Evolutionary conservation across 1,140 invertebrate genomes (phyloP).

Genomic region (Drosophila subpulchrella): DNA sequence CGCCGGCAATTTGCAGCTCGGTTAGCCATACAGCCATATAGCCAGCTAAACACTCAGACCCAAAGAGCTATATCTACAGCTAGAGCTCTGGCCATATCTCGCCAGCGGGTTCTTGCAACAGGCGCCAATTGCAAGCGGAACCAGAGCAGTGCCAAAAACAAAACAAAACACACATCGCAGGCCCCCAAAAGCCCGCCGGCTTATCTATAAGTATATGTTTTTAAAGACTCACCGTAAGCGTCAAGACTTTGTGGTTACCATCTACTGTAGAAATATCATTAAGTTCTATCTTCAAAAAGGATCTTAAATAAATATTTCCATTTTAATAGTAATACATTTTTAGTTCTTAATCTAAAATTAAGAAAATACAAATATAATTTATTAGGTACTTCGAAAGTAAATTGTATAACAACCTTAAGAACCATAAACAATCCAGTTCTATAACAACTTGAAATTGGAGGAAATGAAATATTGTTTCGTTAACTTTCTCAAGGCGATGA

Average conservation of each 20-base stretch:
- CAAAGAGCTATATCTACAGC: background rate
- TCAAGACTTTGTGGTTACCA: background rate
- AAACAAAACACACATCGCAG: constrained; percentile 19
- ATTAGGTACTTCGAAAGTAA: too few species aligned
- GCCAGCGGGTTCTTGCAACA: constrained; percentile 51
- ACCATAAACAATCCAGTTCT: background rate
- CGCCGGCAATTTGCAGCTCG: constrained; percentile 64
- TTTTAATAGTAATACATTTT: too few species aligned
- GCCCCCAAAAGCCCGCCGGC: background rate
- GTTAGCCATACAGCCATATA: constrained; percentile 57
- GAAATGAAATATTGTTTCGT: background rate
- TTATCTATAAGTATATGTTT: constrained; percentile 1
- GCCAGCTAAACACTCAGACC: constrained; percentile 11
- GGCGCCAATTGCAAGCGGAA: constrained; percentile 55
- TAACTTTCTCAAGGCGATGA: background rate
- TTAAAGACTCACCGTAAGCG: background rate
- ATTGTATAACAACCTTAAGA: too few species aligned
- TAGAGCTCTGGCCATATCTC: constrained; percentile 6
- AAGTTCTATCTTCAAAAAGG: too few species aligned
- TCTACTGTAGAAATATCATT: background rate
- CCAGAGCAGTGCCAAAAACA: constrained; percentile 32
- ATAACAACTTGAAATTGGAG: background rate
- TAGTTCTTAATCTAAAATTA: too few species aligned
- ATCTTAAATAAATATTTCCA: too few species aligned
- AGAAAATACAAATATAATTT: too few species aligned